These are phyloP conservation scores for Thera britannica DNA, from an alignment of 2,888 invertebrate genomes.

Conservation along the genomic window DNA sequence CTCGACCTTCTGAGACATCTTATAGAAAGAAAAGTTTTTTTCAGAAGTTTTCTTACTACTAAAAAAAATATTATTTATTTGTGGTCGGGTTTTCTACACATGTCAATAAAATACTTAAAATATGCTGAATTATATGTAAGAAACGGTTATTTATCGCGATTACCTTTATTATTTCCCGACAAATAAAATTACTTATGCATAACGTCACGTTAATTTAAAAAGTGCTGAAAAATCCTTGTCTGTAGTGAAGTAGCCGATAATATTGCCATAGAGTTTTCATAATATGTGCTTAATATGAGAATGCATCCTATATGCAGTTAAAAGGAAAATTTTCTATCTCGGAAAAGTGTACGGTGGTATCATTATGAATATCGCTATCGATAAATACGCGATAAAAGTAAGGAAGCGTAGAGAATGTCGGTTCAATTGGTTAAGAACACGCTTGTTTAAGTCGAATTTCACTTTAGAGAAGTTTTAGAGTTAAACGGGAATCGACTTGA, in stretches of 20 bases:
- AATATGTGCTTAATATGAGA: slow-evolving; percentile 54
- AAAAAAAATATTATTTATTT: too few species aligned
- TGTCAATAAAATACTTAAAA: too few species aligned
- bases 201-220: too few species aligned
- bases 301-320: slow-evolving; percentile 77
- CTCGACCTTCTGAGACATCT: background rate
- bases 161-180: too few species aligned
- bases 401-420: slow-evolving; percentile 22
- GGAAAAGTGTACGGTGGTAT: slow-evolving; percentile 30
- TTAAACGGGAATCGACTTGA: slow-evolving; percentile 15
- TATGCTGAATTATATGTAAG: too few species aligned
- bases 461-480: slow-evolving; percentile 26
- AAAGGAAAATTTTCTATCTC: slow-evolving; percentile 27
- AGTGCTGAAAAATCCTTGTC: background rate
- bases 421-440: slow-evolving; percentile 31
- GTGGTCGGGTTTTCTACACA: too few species aligned
- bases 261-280: slow-evolving; percentile 13
- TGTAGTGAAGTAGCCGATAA: slow-evolving; percentile 1
- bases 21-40: too few species aligned
- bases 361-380: slow-evolving; percentile 25
- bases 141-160: too few species aligned
- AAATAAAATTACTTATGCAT: too few species aligned
- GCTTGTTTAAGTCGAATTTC: slow-evolving; percentile 29
- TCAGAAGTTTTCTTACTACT: too few species aligned
- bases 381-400: slow-evolving; percentile 25